Conservation (phyloP, 2,888 invertebrate genomes). For the Hirtodrosophila confusa region DNA sequence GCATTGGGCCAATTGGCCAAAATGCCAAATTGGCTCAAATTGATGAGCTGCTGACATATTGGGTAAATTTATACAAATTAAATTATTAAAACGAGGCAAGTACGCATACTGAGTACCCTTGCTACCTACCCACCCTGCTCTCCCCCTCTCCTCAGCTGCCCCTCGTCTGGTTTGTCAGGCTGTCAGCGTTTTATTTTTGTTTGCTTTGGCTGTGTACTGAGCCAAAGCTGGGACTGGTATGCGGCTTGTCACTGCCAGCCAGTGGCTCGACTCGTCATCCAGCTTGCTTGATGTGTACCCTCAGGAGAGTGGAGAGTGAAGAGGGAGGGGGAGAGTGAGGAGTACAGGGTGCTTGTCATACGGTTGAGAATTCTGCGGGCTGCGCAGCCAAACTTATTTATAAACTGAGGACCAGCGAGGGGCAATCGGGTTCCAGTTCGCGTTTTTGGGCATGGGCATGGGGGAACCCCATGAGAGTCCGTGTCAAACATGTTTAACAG, state of each 20-base stretch:
- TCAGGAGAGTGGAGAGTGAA: neutral
- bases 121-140: neutral
- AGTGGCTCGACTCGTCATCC: constrained; percentile 52
- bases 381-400: constrained; percentile 60
- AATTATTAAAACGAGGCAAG: constrained; percentile 62
- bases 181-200: constrained; percentile 47
- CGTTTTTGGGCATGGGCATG: constrained; percentile 8
- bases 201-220: constrained; percentile 37
- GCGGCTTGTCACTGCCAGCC: constrained; percentile 73
- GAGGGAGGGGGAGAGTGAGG: neutral
- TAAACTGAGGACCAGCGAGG: constrained; percentile 45
- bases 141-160: neutral
- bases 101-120: neutral
- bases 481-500: constrained; percentile 72
- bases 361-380: constrained; percentile 63
- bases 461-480: constrained; percentile 71
- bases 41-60: constrained; percentile 68
- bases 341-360: constrained; percentile 26
- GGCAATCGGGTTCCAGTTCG: constrained; percentile 3
- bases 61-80: constrained; percentile 77
- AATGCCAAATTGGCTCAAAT: constrained; percentile 39
- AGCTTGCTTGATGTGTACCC: neutral
- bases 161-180: constrained; percentile 34
- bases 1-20: constrained; percentile 11
- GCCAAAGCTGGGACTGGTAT: constrained; percentile 45